Conservation (phyloP, 2,797 vertebrate species). For the Eulemur coronatus region DNA sequence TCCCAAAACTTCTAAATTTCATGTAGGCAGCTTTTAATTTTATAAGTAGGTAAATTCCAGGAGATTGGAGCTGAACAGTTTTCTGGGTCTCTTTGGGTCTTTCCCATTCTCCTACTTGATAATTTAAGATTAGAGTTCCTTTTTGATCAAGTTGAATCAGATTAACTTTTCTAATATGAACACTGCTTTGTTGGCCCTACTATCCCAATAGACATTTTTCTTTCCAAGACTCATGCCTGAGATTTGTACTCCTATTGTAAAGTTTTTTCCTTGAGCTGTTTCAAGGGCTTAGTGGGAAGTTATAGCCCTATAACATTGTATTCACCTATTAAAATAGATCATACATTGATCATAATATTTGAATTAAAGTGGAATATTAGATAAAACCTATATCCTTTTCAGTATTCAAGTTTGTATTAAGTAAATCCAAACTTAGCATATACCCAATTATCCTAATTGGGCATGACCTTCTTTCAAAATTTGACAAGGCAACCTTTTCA, state of each 20-base stretch:
- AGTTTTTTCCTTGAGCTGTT: not conserved
- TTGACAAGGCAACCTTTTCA: not conserved
- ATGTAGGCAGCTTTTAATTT: not conserved
- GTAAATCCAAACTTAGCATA: not conserved
- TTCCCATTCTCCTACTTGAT: slow-evolving; percentile 19
- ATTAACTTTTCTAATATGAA: slow-evolving; percentile 14
- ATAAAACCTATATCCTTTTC: slow-evolving; percentile 16
- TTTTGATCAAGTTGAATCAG: not conserved
- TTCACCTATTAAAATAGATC: not conserved
- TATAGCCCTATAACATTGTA: slow-evolving; percentile 11
- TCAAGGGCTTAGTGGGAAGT: not conserved
- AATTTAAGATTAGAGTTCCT: not conserved
- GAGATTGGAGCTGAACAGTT: not conserved
- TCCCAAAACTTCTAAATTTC: slow-evolving; percentile 24
- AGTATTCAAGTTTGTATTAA: slow-evolving; percentile 16
- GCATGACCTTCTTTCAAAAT: not conserved
- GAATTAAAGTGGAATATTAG: slow-evolving; percentile 41
- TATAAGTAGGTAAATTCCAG: slow-evolving; percentile 31
- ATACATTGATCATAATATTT: slow-evolving; percentile 28
- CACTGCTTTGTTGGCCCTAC: not conserved
- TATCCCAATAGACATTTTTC: not conserved
- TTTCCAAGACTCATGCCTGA: slow-evolving; percentile 23
- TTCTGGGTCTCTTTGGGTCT: not conserved
- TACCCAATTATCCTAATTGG: not conserved
- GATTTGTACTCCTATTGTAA: not conserved